These are phyloP conservation scores for Eurypyga helias DNA, from an alignment of 2,113 vertebrate genomes.

Conservation along the genomic window DNA sequence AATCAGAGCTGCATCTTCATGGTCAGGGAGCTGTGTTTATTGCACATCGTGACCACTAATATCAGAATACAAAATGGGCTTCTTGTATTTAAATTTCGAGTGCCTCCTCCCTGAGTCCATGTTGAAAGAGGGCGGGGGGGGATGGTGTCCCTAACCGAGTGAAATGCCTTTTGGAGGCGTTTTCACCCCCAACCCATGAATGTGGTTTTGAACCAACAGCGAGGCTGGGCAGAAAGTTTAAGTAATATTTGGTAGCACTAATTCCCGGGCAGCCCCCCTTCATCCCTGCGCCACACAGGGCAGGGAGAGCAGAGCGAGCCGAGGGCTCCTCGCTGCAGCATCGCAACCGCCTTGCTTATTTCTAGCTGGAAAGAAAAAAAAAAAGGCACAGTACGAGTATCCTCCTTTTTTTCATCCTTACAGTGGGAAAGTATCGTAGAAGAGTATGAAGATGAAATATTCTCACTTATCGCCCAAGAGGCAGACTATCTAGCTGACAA, in stretches of 20 bases:
- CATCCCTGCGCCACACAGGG: neutral
- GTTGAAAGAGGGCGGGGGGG: neutral
- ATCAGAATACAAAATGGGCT: conserved; percentile 20
- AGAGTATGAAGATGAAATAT: conserved; percentile 88
- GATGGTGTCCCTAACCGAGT: neutral
- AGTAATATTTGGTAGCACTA: conserved; percentile 42
- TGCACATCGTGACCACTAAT: neutral
- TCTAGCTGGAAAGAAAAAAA: neutral
- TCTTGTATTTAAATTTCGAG: conserved; percentile 20
- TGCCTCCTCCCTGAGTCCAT: neutral
- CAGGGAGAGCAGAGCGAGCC: neutral
- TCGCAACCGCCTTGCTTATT: neutral
- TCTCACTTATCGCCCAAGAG: conserved; percentile 82
- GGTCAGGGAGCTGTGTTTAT: neutral
- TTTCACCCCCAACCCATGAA: neutral
- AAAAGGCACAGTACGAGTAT: neutral
- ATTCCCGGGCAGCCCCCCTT: neutral
- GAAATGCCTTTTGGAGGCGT: neutral
- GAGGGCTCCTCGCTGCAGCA: neutral
- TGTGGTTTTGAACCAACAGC: conserved; percentile 16
- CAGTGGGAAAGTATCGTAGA: conserved; percentile 87
- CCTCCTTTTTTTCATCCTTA: conserved; percentile 15
- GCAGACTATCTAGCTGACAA: conserved; percentile 78
- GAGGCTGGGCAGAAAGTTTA: conserved; percentile 34
- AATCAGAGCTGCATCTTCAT: neutral